Evolutionary conservation across 2,888 invertebrate species (phyloP).

Genomic region (Dione juno): DNA sequence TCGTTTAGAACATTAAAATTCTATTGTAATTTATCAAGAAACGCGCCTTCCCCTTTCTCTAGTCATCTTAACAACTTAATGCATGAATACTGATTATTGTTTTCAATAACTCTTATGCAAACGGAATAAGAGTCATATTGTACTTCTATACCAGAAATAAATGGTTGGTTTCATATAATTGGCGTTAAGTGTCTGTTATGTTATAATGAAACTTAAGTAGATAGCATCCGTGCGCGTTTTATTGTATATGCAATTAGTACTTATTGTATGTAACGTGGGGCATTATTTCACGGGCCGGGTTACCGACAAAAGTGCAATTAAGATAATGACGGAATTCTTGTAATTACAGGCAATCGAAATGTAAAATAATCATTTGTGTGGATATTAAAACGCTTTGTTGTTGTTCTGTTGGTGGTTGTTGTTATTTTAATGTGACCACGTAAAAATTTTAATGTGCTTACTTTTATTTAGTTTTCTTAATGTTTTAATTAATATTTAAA

Average conservation of each 20-base stretch:
- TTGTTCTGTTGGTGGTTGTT: not conserved
- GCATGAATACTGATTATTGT: slow-evolving; percentile 16
- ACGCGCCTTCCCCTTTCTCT: slow-evolving; percentile 71
- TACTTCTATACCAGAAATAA: slow-evolving; percentile 39
- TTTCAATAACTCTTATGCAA: slow-evolving; percentile 41
- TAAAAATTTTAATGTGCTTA: not conserved
- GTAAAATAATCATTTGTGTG: slow-evolving; percentile 41
- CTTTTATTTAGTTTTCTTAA: not conserved
- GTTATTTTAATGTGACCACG: not conserved
- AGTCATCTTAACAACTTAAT: slow-evolving; percentile 46
- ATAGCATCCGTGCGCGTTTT: slow-evolving; percentile 68
- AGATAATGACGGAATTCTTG: slow-evolving; percentile 58
- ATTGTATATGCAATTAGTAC: slow-evolving; percentile 71
- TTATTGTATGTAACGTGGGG: slow-evolving; percentile 58
- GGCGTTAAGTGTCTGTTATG: slow-evolving; percentile 79
- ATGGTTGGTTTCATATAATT: slow-evolving; percentile 64
- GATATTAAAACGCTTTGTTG: slow-evolving; percentile 28
- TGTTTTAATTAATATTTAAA: not conserved
- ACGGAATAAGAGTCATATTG: slow-evolving; percentile 48
- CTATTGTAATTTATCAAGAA: slow-evolving; percentile 77
- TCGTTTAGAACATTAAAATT: slow-evolving; percentile 72
- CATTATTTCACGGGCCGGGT: slow-evolving; percentile 65
- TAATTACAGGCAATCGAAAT: slow-evolving; percentile 54
- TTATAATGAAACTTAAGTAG: slow-evolving; percentile 77
- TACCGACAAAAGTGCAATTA: slow-evolving; percentile 62